Evolutionary conservation across 2,888 invertebrate species (phyloP).

Genomic region (Linnaemya vulpina): DNA sequence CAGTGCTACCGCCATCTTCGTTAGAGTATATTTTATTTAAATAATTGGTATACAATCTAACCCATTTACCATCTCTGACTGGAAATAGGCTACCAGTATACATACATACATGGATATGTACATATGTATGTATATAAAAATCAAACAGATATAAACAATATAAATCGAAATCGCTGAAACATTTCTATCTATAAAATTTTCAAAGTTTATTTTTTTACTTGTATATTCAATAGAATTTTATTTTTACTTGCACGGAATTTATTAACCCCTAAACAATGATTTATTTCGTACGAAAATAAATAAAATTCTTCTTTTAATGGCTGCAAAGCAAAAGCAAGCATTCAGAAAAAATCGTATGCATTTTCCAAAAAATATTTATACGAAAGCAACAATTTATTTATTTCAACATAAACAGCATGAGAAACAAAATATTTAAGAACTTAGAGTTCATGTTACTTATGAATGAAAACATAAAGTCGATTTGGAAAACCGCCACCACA

Average conservation of each 20-base stretch:
- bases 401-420: background rate
- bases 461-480: background rate
- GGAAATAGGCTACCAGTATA: background rate
- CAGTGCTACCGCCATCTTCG: too few species aligned
- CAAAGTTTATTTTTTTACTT: slow-evolving; percentile 19
- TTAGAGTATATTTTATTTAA: too few species aligned
- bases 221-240: background rate
- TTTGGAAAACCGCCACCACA: background rate
- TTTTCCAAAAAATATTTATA: background rate
- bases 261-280: slow-evolving; percentile 14
- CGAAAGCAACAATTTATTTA: background rate
- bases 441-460: background rate
- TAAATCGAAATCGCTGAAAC: slow-evolving; percentile 34
- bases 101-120: too few species aligned
- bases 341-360: background rate
- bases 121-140: slow-evolving; percentile 2
- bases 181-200: slow-evolving; percentile 24
- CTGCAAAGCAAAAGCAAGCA: background rate
- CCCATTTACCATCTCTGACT: background rate
- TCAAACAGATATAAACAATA: slow-evolving; percentile 42
- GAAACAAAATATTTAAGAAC: background rate
- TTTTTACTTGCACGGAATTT: slow-evolving; percentile 2
- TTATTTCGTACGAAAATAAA: background rate
- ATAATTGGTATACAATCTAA: too few species aligned
- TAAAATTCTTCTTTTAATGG: background rate